Evolutionary conservation across 2,113 vertebrate species (phyloP), one percentile per base, ranked within the genome.

Genomic region (Heloderma charlesbogerti): DNA sequence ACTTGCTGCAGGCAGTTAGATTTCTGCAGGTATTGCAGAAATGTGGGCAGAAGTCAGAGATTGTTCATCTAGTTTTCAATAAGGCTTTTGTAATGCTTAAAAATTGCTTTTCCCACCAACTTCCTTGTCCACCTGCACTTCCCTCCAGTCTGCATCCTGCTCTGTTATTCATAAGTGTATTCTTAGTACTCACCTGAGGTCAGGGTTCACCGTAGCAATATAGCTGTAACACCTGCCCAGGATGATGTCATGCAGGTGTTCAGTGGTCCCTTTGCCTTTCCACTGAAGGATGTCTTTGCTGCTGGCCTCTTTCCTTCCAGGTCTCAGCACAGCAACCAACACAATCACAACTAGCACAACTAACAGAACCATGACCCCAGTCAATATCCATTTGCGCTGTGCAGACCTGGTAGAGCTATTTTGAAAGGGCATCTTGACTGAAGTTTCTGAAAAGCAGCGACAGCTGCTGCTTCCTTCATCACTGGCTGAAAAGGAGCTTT

Each of bases 191-290:
- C 93, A 98, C 98, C 96, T 80, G 86, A 96, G 88, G 74, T 92
- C 92, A 0, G 95, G 93, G 87, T 86, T 71, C 34, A 92, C 3
- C 0, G 71, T 37, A 18, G 6, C 40, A 0, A 95, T 43, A 79
- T 97, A 97, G 77, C 0, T 84, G 90, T 96, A 95, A 84, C 98
- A 98, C 13, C 97, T 96, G 4, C 96, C 97, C 83, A 97, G 88
- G 75, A 97, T 0, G 60, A 97, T 94, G 37, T 97, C 96, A n/a
- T 67, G 6, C 29, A 98, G 91, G 10, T 97, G 89, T 63, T 3
- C n/a, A 0, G 97, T 97, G 85, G 96, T 97, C 10, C 97, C 97
- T 8, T 2, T 7, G 40, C 97, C 97, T 7, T 89, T 78, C 97
- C 97, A 98, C 86, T 87, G n/a, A 60, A 89, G 34, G 80, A 34